Evolutionary conservation across 2,888 invertebrate species (phyloP).

Genomic region (Chaitophorus viminalis): DNA sequence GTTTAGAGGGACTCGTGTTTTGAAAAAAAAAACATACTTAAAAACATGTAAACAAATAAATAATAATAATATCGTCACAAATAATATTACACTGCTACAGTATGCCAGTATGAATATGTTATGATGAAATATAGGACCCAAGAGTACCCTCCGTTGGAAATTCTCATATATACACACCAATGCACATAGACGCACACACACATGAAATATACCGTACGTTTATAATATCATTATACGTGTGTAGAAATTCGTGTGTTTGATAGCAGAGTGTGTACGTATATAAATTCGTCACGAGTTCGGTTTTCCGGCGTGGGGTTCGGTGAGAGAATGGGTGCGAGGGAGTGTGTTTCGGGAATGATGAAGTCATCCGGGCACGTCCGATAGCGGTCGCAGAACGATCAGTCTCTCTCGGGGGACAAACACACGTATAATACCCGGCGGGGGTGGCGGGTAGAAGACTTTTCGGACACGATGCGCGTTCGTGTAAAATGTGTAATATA

Average conservation of each 20-base stretch:
- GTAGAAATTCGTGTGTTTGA: background rate
- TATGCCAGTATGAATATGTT: background rate
- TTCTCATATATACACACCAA: background rate
- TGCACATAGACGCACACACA: background rate
- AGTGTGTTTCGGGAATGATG: background rate
- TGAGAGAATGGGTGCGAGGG: background rate
- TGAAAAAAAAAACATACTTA: background rate
- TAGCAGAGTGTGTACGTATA: background rate
- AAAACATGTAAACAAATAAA: background rate
- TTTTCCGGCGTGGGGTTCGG: background rate
- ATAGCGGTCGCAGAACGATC: slow-evolving; percentile 26
- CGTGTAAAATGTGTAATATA: background rate
- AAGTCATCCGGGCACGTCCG: slow-evolving; percentile 45
- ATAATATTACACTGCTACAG: background rate
- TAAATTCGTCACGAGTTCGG: background rate
- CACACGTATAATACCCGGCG: background rate
- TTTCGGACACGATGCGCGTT: background rate
- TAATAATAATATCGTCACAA: background rate
- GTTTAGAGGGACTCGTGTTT: background rate
- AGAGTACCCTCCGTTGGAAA: background rate
- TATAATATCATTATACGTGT: background rate
- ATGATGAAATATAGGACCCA: background rate
- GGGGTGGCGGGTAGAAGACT: background rate
- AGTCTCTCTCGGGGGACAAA: slow-evolving; percentile 9
- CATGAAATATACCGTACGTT: no score